A percentile compares a stretch with the other conserved stretches of the same genome.
These are phyloP conservation scores for Nannospalax galili DNA, from an alignment of 2,113 vertebrate species.

Conservation along the genomic window DNA sequence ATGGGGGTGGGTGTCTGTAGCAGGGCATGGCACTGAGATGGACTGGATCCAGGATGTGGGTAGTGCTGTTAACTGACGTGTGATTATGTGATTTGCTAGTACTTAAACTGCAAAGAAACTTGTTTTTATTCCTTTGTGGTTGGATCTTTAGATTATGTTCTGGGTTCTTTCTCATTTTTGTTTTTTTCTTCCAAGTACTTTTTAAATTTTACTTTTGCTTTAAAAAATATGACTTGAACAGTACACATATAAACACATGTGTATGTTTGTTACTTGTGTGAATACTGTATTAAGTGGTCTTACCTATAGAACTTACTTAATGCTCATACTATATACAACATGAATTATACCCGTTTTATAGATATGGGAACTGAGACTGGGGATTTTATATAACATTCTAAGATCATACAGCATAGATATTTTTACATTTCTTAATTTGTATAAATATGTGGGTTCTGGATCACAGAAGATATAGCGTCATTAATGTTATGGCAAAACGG, in stretches of 20 bases:
- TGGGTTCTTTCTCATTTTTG: neutral
- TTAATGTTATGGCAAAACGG: neutral
- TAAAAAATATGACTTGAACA: neutral
- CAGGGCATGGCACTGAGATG: neutral
- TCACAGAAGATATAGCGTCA: neutral
- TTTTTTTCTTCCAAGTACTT: neutral
- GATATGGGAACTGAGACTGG: neutral
- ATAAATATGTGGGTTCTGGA: neutral
- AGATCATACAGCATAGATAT: neutral
- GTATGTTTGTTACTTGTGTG: neutral
- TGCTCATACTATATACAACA: neutral
- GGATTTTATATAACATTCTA: conserved; percentile 1
- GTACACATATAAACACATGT: neutral
- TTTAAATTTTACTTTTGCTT: neutral
- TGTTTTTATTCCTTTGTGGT: conserved; percentile 32
- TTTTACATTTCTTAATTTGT: neutral
- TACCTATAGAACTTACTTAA: neutral
- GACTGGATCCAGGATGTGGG: neutral
- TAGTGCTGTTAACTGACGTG: neutral
- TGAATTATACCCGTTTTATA: neutral
- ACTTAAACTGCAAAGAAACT: neutral
- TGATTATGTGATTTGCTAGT: neutral
- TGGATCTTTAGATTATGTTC: conserved; percentile 25
- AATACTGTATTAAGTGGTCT: neutral
- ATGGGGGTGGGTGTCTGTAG: fast-evolving